Conservation (phyloP, 2,888 invertebrate species). For the Drosophila melanosoma region DNA sequence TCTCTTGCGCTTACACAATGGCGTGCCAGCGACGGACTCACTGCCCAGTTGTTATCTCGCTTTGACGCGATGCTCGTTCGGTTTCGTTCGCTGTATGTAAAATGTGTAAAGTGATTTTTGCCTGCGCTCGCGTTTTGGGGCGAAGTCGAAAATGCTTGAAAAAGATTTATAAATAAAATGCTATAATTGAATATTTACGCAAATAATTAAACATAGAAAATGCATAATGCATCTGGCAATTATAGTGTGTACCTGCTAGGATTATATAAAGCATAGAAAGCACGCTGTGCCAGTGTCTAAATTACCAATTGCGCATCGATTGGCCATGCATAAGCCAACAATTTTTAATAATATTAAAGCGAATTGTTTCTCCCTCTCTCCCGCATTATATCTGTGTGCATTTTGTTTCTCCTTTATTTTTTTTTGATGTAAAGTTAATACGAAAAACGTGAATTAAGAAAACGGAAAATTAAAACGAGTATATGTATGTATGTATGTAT, state of each 20-base stretch:
- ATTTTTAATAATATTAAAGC: slow-evolving; percentile 24
- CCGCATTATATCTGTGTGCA: slow-evolving; percentile 17
- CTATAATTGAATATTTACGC: slow-evolving; percentile 45
- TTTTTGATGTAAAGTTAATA: slow-evolving; percentile 62
- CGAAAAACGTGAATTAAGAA: slow-evolving; percentile 69
- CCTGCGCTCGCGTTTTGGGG: slow-evolving; percentile 71
- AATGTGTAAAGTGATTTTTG: slow-evolving; percentile 79
- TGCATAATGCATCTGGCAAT: slow-evolving; percentile 30
- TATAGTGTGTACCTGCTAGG: slow-evolving; percentile 43
- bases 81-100: slow-evolving; percentile 72
- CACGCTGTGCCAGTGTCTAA: slow-evolving; percentile 58
- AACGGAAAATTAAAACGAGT: slow-evolving; percentile 73
- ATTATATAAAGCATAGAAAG: slow-evolving; percentile 71
- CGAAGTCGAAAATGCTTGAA: slow-evolving; percentile 80
- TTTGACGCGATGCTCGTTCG: slow-evolving; percentile 59
- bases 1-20: slow-evolving; percentile 50
- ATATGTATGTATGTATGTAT: slow-evolving; percentile 36
- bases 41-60: slow-evolving; percentile 58
- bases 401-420: slow-evolving; percentile 33
- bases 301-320: slow-evolving; percentile 76
- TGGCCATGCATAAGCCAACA: slow-evolving; percentile 36
- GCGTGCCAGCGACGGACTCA: slow-evolving; percentile 36
- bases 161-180: slow-evolving; percentile 70
- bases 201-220: slow-evolving; percentile 32
- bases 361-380: slow-evolving; percentile 18